A percentile compares a stretch with the other conserved stretches of the same genome.
Evolutionary conservation across 2,797 vertebrate genomes (phyloP).

Genomic region (Alca torda): DNA sequence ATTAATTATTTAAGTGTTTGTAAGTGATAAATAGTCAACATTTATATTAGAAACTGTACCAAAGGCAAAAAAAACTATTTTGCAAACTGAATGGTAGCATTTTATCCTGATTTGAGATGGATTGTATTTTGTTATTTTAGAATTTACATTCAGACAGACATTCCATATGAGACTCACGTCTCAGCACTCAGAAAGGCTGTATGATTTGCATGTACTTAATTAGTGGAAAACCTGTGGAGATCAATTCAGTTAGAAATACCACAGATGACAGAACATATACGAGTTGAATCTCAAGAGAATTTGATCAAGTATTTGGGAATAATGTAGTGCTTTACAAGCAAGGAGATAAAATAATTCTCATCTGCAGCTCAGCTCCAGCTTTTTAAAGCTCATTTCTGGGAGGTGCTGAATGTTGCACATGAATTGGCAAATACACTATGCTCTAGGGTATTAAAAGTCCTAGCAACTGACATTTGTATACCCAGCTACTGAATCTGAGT

Average conservation of each 20-base stretch:
- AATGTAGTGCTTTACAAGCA: not conserved
- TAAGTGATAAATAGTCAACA: not conserved
- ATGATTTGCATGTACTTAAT: not conserved
- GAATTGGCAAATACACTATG: not conserved
- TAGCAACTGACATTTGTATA: not conserved
- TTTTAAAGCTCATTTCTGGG: not conserved
- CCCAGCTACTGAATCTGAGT: not conserved
- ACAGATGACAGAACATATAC: not conserved
- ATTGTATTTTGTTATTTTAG: not conserved
- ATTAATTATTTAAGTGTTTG: not conserved
- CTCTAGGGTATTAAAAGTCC: not conserved
- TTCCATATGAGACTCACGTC: not conserved
- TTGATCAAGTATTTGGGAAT: not conserved
- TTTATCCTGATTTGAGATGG: not conserved
- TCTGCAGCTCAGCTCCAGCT: not conserved
- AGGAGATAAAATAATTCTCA: not conserved
- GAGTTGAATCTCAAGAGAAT: not conserved
- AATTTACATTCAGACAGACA: not conserved
- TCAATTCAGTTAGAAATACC: not conserved
- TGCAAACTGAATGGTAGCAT: not conserved
- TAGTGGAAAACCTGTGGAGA: not conserved
- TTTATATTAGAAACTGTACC: not conserved
- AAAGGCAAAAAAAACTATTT: not conserved
- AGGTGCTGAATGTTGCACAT: not conserved
- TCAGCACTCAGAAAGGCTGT: not conserved